Conservation (phyloP, 2,888 invertebrate genomes). For the Torymus tubicola region DNA sequence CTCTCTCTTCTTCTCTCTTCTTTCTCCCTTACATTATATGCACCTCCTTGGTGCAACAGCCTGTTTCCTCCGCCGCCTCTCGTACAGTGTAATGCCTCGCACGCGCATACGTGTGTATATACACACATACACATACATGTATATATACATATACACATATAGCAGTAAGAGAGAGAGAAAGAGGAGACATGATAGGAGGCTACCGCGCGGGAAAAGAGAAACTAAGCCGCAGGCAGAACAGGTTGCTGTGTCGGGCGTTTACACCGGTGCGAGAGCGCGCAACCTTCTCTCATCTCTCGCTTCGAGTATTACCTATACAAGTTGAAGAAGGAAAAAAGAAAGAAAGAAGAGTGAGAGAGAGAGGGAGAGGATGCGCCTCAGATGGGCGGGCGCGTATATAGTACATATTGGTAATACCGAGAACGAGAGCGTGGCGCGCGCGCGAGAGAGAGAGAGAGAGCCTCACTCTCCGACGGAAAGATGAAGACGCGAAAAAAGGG, state of each 20-base stretch:
- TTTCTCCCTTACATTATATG: conserved; percentile 4
- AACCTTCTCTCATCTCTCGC: conserved; percentile 42
- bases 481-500: conserved; percentile 51
- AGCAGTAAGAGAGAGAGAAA: conserved; percentile 33
- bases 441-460: no score
- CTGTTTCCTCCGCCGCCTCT: conserved; percentile 25
- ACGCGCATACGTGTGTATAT: conserved; percentile 4
- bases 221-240: conserved; percentile 70
- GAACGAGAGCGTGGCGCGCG: conserved; percentile 27
- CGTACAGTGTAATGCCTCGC: conserved; percentile 20
- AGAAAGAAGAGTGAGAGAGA: conserved; percentile 20
- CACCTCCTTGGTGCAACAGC: conserved; percentile 20
- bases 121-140: no score
- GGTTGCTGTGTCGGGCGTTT: conserved; percentile 64
- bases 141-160: no score
- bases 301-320: background rate
- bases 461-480: conserved; percentile 31
- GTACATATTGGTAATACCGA: conserved; percentile 40
- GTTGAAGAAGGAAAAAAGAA: conserved; percentile 46
- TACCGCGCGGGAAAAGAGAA: conserved; percentile 69
- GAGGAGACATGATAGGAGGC: conserved; percentile 62
- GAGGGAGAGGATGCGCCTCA: conserved; percentile 48
- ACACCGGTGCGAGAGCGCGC: conserved; percentile 20
- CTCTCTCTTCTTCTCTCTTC: conserved; percentile 57
- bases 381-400: conserved; percentile 20